These are phyloP conservation scores for Xyliphius kryptos DNA, from an alignment of 2,113 vertebrate species.

Conservation along the genomic window DNA sequence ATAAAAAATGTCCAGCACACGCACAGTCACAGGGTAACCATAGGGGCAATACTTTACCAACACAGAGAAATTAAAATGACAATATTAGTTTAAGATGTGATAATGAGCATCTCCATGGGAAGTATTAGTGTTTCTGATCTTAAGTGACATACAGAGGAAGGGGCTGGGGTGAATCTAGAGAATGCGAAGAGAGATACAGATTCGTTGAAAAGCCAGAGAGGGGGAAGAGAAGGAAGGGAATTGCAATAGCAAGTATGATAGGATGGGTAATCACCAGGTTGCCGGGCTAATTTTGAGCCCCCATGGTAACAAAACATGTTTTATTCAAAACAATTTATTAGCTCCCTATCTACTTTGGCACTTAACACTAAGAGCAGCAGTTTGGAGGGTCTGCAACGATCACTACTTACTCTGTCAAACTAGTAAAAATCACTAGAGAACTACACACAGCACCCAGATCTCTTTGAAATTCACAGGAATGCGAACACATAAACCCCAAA, in stretches of 20 bases:
- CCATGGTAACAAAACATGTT: constrained; percentile 73
- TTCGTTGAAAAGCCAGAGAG: constrained; percentile 22
- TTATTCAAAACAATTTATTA: constrained; percentile 72
- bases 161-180: constrained; percentile 22
- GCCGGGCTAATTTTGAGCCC: constrained; percentile 69
- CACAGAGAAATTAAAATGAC: constrained; percentile 26
- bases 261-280: constrained; percentile 74
- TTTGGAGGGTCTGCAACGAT: constrained; percentile 20
- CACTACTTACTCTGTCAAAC: constrained; percentile 9
- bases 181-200: neutral
- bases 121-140: constrained; percentile 40
- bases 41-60: constrained; percentile 27
- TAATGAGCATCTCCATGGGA: constrained; percentile 34
- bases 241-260: constrained; percentile 66
- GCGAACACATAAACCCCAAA: too few relatives aligned
- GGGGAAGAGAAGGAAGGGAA: constrained; percentile 55
- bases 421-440: constrained; percentile 21
- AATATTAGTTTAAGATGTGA: constrained; percentile 41
- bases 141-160: constrained; percentile 38
- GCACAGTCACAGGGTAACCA: constrained; percentile 11
- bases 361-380: constrained; percentile 47
- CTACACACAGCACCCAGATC: too few relatives aligned
- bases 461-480: too few relatives aligned
- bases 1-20: constrained; percentile 20
- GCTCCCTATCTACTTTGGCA: constrained; percentile 55